Base-by-base conservation (phyloP, 2,797 vertebrate species). In the Neopelma chrysocephalum region DNA sequence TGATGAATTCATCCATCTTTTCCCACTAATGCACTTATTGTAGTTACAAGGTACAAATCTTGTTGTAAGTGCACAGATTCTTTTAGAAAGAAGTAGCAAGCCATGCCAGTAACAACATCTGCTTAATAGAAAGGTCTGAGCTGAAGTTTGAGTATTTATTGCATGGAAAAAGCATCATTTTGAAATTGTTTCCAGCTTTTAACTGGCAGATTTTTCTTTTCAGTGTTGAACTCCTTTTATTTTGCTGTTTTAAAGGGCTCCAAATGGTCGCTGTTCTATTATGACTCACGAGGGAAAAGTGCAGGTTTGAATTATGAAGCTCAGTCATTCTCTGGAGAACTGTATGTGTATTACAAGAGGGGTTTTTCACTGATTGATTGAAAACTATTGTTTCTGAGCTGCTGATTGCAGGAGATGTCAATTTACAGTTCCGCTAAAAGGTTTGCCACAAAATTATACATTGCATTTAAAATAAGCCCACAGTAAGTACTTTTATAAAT, bases 401-500 rank as follows among this genome's bases (percentile, higher is more conserved):
- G 76, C 89, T 96, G 78, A 97, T 96, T 96, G 71, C 42, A 86
- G 86, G 93, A 87, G 82, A 93, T 96, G 91, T 95, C 93, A 93
- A 96, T 96, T 93, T 93, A 96, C 90, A 93, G 93, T 89, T 96
- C 66, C 21, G 2, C 83, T 97, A 96, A 97, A 97, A 97, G 96
- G 96, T 96, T 97, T 92, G 69, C 65, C 83, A 83, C 62, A 92
- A 96, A 97, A 97, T 97, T 97, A 97, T 94, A 96, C 54, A 93
- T 62, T 75, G 65, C 81, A 95, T 96, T 97, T 97, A 94, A 98
- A 97, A 87, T 80, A 95, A 97, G 94, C 70, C 61, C 94, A 76
- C 71, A 51, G 83, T 82, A 95, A 97, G 91, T 91, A 94, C 84
- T 95, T 97, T 96, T 91, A 96, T 96, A 97, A 97, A 96, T 98